Conservation (phyloP, 2,797 vertebrate species). For the Strix occidentalis region DNA sequence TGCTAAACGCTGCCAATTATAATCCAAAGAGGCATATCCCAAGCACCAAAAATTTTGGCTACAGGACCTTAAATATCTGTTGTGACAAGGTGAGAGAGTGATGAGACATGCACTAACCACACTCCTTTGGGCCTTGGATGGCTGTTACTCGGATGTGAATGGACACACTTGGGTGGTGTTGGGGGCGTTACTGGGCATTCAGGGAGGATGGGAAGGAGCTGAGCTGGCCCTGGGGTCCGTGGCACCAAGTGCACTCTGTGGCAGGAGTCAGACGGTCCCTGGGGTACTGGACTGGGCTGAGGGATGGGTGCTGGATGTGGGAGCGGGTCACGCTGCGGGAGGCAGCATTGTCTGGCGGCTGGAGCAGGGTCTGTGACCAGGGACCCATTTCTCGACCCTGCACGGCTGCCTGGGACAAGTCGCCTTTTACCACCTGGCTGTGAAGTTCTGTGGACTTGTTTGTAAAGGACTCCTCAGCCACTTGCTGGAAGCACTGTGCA, state of each 20-base stretch:
- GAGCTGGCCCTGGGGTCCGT: background rate
- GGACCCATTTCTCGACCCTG: background rate
- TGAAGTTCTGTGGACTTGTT: background rate
- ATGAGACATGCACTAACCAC: background rate
- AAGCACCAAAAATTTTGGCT: background rate
- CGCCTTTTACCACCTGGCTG: background rate
- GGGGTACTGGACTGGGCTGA: background rate
- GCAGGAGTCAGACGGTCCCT: background rate
- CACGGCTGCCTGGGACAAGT: background rate
- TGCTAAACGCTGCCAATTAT: background rate
- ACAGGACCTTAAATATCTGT: background rate
- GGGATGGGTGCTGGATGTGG: background rate
- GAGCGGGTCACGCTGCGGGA: background rate
- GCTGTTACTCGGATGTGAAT: background rate
- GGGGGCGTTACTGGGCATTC: accelerated
- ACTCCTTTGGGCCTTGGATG: background rate
- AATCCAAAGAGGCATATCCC: background rate
- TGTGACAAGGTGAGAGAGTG: background rate
- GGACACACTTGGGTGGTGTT: background rate
- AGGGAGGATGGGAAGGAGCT: background rate
- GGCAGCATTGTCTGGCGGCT: background rate
- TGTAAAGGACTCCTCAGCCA: background rate
- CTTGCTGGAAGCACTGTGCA: background rate
- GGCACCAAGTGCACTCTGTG: background rate
- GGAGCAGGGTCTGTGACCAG: background rate